phyloP scores from a whole-genome alignment of 2,797 vertebrate genomes.

The Dendrocincla tyrannina region DNA sequence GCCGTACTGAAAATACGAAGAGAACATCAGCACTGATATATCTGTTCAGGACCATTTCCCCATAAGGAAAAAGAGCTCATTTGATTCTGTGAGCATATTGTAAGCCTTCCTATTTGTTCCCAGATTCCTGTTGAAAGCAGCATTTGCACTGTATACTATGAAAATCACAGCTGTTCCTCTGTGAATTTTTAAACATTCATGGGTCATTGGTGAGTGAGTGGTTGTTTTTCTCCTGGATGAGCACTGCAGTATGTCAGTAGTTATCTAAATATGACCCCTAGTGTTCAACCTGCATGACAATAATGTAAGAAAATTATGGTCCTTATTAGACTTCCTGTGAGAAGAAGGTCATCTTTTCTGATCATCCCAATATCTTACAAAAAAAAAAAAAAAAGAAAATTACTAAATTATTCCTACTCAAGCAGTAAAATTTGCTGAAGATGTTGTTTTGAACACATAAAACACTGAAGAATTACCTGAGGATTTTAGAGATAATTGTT shows the following conservation, averaged over 20 bases:
- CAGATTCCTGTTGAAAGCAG: neutral
- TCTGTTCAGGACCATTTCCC: neutral
- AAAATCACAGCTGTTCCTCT: neutral
- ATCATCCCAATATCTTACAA: neutral
- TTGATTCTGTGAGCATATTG: neutral
- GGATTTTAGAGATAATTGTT: neutral
- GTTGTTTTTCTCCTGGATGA: neutral
- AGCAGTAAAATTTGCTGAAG: neutral
- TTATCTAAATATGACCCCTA: slow-evolving; percentile 76
- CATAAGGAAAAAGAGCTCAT: neutral
- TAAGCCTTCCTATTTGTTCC: neutral
- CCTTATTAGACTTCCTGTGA: neutral
- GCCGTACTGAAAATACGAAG: neutral
- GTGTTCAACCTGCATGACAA: slow-evolving; percentile 62
- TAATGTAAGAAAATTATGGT: neutral
- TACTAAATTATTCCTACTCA: neutral
- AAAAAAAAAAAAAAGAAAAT: no score
- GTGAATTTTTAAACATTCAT: neutral
- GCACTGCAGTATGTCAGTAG: neutral
- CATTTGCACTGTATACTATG: neutral
- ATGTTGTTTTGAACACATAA: neutral
- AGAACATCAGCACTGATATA: neutral
- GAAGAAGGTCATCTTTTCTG: neutral
- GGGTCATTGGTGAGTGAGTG: neutral
- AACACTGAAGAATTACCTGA: neutral